Conservation (phyloP, 2,113 vertebrate genomes). For the Cololabis saira region DNA sequence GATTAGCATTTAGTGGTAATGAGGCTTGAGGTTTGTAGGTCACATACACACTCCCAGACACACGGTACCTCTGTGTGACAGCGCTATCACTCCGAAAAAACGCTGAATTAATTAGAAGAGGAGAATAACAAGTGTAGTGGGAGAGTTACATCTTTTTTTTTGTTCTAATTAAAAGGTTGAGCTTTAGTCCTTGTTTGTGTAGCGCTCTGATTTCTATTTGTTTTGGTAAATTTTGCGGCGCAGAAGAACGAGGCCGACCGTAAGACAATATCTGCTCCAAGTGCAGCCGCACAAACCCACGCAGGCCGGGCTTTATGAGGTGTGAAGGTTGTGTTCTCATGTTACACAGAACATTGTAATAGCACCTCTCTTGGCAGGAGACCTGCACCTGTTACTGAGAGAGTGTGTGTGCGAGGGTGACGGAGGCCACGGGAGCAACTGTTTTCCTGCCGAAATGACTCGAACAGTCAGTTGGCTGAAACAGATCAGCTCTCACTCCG, state of each 20-base stretch:
- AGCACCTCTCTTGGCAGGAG: slow-evolving; percentile 24
- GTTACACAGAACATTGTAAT: slow-evolving; percentile 43
- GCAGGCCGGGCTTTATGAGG: slow-evolving; percentile 22
- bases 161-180: slow-evolving; percentile 12
- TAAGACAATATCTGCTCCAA: slow-evolving; percentile 24
- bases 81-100: slow-evolving; percentile 31
- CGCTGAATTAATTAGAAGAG: slow-evolving; percentile 47
- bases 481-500: neutral
- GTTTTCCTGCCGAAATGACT: neutral
- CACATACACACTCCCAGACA: slow-evolving; percentile 12
- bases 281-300: slow-evolving; percentile 10
- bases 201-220: slow-evolving; percentile 29
- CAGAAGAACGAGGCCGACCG: neutral
- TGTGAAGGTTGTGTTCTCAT: slow-evolving; percentile 48
- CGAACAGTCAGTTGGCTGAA: neutral
- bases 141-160: slow-evolving; percentile 15
- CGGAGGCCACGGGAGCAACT: neutral
- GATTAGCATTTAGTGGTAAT: too few species aligned
- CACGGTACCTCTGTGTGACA: slow-evolving; percentile 20
- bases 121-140: slow-evolving; percentile 43
- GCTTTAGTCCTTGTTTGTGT: neutral
- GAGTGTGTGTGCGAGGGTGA: neutral
- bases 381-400: slow-evolving; percentile 34
- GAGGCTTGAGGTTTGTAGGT: too few species aligned
- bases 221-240: slow-evolving; percentile 26